Conservation (phyloP, 1,140 invertebrate genomes). For the Drosophila tropicalis region DNA sequence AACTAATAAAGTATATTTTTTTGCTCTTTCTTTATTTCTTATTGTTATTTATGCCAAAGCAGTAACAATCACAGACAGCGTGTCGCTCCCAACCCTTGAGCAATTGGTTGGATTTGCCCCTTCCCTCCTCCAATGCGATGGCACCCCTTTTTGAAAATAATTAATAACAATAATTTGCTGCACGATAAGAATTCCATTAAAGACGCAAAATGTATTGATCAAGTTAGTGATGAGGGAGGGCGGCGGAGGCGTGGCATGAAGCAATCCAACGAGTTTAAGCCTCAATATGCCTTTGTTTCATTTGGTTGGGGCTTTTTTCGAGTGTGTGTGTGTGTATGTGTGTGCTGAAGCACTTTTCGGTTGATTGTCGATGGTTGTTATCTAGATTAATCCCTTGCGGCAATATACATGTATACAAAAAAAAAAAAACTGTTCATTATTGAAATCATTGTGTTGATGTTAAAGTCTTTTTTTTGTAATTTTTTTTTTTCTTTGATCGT, state of each 20-base stretch:
- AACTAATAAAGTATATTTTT: slow-evolving; percentile 11
- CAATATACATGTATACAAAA: slow-evolving; percentile 9
- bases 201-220: slow-evolving; percentile 76
- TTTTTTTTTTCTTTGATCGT: slow-evolving; percentile 35
- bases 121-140: background rate
- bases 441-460: slow-evolving; percentile 74
- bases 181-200: slow-evolving; percentile 82
- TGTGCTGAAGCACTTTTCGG: slow-evolving; percentile 61
- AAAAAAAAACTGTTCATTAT: slow-evolving; percentile 65
- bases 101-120: slow-evolving; percentile 51
- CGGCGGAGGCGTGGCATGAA: slow-evolving; percentile 55
- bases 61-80: slow-evolving; percentile 70
- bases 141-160: slow-evolving; percentile 61
- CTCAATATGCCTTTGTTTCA: slow-evolving; percentile 52
- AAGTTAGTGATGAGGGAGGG: slow-evolving; percentile 27
- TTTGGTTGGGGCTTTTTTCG: slow-evolving; percentile 26
- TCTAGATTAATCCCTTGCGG: slow-evolving; percentile 75
- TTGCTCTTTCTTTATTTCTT: slow-evolving; percentile 37
- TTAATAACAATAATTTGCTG: slow-evolving; percentile 82
- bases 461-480: slow-evolving; percentile 19
- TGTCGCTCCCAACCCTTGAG: slow-evolving; percentile 80
- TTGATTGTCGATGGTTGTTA: slow-evolving; percentile 64
- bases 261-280: slow-evolving; percentile 52
- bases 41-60: slow-evolving; percentile 56
- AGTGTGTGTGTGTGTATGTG: background rate